Base-by-base conservation (phyloP, 2,888 invertebrate genomes). In the Caenorhabditis zanzibari region DNA sequence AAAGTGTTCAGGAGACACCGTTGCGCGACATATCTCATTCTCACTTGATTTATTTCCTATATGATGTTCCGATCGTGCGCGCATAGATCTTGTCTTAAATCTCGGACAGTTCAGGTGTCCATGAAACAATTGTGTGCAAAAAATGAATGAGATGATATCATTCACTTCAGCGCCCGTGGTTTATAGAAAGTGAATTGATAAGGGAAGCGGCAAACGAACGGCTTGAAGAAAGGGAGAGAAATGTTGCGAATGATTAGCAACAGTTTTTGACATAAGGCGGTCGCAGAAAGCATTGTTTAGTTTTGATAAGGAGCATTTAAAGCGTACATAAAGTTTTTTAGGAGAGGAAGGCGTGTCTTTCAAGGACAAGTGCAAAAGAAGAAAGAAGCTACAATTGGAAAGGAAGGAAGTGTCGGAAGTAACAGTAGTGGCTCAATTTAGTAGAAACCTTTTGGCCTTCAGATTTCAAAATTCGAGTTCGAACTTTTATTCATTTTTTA, bases 1-100 rank as follows among this genome's bases (percentile, higher is more conserved):
- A 75, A 75, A 66, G 16, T 66, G 64, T 58, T 56, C 47, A n/a
- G n/a, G n/a, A n/a, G n/a, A n/a, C n/a, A n/a, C n/a, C n/a, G 35
- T 52, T 24, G 12, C n/a, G 24, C 24, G 26, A 26, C n/a, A 19
- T 56, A 16, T 69, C 38, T 56, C 41, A 52, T 61, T 44, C 72
- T 16, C 35, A 52, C 38, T 63, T 73, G 73, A 75, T 66, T 75
- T 66, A 75, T 68, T 59, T 58, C 22, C 38, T 41, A 58, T 47
- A 38, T n/a, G n/a, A n/a, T n/a, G 32, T n/a, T 4, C 32, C 41
- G n/a, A n/a, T n/a, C n/a, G n/a, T n/a, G 69, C 69, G 35, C 54
- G 41, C n/a, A 22, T 22, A 47, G 44, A 38, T 59, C 71, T 68
- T 19, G 32, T n/a, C n/a, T 38, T 68, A 19, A 19, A 19, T n/a